Percentiles rank a stretch among this genome's conserved stretches.
Conservation (phyloP, 2,113 vertebrate genomes). For the Pelmatolapia mariae region DNA sequence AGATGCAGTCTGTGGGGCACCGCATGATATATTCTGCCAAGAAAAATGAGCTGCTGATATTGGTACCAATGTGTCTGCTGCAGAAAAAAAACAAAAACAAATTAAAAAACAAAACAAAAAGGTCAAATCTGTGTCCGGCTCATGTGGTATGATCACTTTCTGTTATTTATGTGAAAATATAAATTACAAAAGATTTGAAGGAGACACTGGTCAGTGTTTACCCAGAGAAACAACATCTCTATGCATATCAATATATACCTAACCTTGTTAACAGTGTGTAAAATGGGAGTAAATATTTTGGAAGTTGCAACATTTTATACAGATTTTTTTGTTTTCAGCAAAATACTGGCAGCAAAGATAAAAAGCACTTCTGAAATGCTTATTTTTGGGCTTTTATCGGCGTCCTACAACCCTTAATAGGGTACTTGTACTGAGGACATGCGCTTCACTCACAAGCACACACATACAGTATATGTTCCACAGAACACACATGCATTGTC, state of each 20-base stretch:
- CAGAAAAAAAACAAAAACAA: fast-evolving
- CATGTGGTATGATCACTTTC: neutral
- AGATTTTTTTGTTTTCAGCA: neutral
- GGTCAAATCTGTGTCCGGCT: neutral
- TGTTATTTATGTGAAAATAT: neutral
- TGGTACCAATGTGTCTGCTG: neutral
- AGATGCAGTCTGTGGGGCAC: neutral
- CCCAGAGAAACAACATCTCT: neutral
- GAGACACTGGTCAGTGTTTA: neutral
- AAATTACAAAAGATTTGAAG: neutral
- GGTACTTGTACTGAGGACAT: neutral
- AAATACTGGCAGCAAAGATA: neutral
- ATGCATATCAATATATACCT: neutral
- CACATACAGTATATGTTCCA: neutral
- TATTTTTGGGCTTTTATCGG: neutral
- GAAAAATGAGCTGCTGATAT: neutral
- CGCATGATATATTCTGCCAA: neutral
- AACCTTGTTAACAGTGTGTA: neutral
- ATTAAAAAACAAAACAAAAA: neutral
- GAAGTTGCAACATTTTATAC: neutral
- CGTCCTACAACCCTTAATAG: neutral
- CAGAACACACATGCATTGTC: neutral
- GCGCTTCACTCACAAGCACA: neutral
- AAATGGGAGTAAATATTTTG: neutral
- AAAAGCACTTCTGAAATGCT: neutral